These are phyloP conservation scores for Brachionus sp. DNA, from an alignment of 1,140 invertebrate species.

Conservation along the genomic window DNA sequence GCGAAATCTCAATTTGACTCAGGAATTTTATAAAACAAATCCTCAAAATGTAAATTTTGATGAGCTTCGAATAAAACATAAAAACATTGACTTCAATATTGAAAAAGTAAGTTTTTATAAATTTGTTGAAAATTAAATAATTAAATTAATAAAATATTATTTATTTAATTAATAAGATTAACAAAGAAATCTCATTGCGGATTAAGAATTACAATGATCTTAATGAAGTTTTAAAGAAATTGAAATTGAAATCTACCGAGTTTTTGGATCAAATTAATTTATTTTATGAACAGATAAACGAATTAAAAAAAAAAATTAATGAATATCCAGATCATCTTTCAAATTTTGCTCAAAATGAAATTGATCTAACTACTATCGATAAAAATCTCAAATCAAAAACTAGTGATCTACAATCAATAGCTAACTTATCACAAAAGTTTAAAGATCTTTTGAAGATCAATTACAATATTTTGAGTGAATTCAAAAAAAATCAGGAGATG, in stretches of 20 bases:
- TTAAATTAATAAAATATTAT: not conserved
- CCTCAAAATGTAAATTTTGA: not conserved
- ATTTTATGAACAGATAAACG: not conserved
- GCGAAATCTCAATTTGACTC: not conserved
- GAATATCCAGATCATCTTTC: not conserved
- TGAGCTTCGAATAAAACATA: not conserved
- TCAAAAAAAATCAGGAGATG: not conserved
- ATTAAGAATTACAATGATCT: not conserved
- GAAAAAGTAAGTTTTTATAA: not conserved
- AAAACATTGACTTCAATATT: conserved; percentile 11
- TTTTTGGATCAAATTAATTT: not conserved
- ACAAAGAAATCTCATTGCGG: not conserved
- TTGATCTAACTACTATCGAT: not conserved
- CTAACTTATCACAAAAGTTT: not conserved
- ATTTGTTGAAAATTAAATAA: too few relatives aligned
- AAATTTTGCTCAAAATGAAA: not conserved
- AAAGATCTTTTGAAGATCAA: not conserved
- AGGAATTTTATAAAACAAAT: not conserved
- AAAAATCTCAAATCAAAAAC: not conserved
- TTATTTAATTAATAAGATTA: not conserved
- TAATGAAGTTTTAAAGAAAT: not conserved
- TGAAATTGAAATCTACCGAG: not conserved
- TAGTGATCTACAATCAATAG: not conserved
- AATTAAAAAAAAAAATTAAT: not conserved
- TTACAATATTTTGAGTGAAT: not conserved